Evolutionary conservation across 2,888 invertebrate genomes (phyloP), one percentile per base, ranked within the genome.

Genomic region (Tipula lateralis): DNA sequence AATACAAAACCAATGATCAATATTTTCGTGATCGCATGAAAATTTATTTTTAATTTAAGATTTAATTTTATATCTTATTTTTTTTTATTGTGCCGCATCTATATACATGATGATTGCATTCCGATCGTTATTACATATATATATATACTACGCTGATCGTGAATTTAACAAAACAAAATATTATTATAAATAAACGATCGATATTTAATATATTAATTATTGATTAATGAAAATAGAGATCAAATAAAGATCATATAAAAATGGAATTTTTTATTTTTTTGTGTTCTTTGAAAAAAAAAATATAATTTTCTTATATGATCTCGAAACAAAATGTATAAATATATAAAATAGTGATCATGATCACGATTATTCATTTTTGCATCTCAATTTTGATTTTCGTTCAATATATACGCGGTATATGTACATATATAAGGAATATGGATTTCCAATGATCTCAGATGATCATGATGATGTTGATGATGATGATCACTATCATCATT

Each of bases 131-230:
- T 66, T 66, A 66, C 13, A 44, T n/a, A n/a, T n/a, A n/a, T n/a
- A n/a, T n/a, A n/a, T n/a, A n/a, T n/a, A n/a, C n/a, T n/a, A 66
- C 9, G 24, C 24, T 24, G 66, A 66, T 66, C 66, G 66, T 66
- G 66, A 66, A 66, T 24, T 24, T 9, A 7, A 66, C 19, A 24
- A 66, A 66, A 66, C 4, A 66, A 66, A 66, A 66, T 24, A 66
- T 66, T 66, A 50, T 50, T 50, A 50, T 7, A 39, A 12, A 39
- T n/a, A 24, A 66, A 66, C 66, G 66, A 24, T 66, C 66, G 66
- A 66, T 66, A 66, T 66, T 66, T 66, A 66, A 66, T 66, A 66
- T 66, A 66, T 66, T 66, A 66, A 66, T 66, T 66, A 66, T 66
- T 66, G 66, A 66, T 66, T 66, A 66, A 66, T 66, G 66, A 66